Conservation (phyloP, 2,113 vertebrate species). For the Clarias macrocephalus region DNA sequence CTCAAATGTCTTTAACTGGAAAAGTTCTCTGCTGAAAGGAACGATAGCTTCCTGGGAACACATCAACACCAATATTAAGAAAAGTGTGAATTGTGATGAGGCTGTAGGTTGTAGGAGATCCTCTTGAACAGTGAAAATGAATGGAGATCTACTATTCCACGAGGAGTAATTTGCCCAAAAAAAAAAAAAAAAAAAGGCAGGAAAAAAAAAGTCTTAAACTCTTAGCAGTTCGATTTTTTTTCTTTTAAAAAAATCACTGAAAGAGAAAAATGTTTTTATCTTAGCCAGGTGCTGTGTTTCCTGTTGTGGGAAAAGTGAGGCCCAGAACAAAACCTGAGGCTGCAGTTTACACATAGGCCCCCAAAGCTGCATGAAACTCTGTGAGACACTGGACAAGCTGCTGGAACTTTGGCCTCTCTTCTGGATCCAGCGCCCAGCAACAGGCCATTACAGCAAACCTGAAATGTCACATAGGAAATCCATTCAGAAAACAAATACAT, state of each 20-base stretch:
- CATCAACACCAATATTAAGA: conserved; percentile 13
- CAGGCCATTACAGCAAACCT: conserved; percentile 99
- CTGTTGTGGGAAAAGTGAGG: conserved; percentile 59
- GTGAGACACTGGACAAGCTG: conserved; percentile 98
- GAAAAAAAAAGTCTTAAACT: conserved; percentile 3
- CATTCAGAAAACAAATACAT: not conserved
- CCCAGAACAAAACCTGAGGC: conserved; percentile 35
- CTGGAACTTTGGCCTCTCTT: conserved; percentile 98
- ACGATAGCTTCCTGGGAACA: conserved; percentile 42
- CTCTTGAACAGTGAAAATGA: conserved; percentile 2
- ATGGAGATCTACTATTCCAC: conserved; percentile 10
- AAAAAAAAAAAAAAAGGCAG: not conserved
- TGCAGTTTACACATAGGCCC: conserved; percentile 88
- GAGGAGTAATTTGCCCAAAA: conserved; percentile 13
- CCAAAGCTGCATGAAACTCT: conserved; percentile 94
- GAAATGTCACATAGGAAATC: conserved; percentile 34
- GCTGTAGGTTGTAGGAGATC: not conserved
- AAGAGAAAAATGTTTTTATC: conserved; percentile 47
- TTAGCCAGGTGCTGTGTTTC: conserved; percentile 80
- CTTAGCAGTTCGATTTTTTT: conserved; percentile 27
- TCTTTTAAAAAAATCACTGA: conserved; percentile 58
- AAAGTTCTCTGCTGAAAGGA: conserved; percentile 21
- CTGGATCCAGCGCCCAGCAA: conserved; percentile 96
- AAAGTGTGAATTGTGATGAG: conserved; percentile 6
- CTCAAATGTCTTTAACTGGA: conserved; percentile 21